phyloP scores from a whole-genome alignment of 2,888 invertebrate genomes.

The Andrena praecox region DNA sequence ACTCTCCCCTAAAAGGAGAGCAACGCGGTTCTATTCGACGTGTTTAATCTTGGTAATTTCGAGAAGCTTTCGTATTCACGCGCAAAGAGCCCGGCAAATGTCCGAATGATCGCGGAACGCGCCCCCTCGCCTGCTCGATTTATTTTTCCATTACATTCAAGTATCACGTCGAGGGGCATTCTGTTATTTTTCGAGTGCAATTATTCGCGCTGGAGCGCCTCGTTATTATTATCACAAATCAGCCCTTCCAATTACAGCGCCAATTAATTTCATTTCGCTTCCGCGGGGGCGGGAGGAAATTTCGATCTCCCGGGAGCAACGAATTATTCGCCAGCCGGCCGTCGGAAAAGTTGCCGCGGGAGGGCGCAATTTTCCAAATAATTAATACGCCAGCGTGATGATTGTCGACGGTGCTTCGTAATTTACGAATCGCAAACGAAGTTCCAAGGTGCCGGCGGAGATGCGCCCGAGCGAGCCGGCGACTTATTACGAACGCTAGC shows the following conservation, averaged over 20 bases:
- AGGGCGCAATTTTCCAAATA: conserved; percentile 43
- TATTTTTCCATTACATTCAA: background rate
- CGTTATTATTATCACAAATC: conserved; percentile 34
- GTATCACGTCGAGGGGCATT: conserved; percentile 3
- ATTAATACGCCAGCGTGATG: conserved; percentile 36
- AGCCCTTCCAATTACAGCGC: conserved; percentile 50
- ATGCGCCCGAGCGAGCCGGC: background rate
- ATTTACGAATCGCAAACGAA: conserved; percentile 7
- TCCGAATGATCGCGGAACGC: background rate
- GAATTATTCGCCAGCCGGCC: conserved; percentile 21
- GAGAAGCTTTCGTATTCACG: background rate
- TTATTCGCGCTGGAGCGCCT: background rate
- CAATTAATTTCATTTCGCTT: conserved; percentile 48
- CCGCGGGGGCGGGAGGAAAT: conserved; percentile 16
- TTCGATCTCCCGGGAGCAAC: background rate
- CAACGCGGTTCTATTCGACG: no score
- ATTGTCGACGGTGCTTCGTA: conserved; percentile 13
- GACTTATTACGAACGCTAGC: background rate
- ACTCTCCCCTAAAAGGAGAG: no score
- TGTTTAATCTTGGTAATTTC: no score
- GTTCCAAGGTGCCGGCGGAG: conserved; percentile 16
- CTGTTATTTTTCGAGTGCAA: conserved; percentile 1
- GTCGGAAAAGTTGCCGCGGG: conserved; percentile 40
- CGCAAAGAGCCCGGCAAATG: background rate
- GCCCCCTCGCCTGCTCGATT: background rate